These are phyloP conservation scores for Atherix ibis DNA, from an alignment of 2,888 invertebrate genomes.

Conservation along the genomic window DNA sequence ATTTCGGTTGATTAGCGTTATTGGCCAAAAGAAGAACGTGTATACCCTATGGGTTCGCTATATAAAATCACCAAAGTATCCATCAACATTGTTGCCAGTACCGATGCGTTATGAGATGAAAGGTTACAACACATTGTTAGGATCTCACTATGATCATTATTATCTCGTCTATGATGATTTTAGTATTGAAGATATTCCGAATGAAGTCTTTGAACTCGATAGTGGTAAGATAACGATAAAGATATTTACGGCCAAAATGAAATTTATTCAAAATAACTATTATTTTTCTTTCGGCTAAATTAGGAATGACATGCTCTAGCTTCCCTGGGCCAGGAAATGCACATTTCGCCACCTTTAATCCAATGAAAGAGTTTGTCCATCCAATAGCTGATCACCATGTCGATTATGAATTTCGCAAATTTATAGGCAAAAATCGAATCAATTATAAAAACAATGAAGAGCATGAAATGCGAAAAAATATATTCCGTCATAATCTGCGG, in stretches of 20 bases:
- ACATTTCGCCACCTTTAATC: constrained; percentile 74
- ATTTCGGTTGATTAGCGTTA: constrained; percentile 52
- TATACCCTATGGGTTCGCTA: constrained; percentile 79
- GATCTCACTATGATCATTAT: constrained; percentile 93
- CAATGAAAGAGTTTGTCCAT: constrained; percentile 80
- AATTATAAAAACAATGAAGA: constrained; percentile 49
- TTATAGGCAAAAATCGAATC: constrained; percentile 55
- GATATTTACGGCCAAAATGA: background rate
- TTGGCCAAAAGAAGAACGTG: constrained; percentile 69
- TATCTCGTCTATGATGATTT: constrained; percentile 64
- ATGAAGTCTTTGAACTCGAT: constrained; percentile 51
- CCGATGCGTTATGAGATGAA: constrained; percentile 83
- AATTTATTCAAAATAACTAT: background rate
- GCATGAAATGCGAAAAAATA: constrained; percentile 50
- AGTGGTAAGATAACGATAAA: constrained; percentile 33
- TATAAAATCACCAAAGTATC: constrained; percentile 40
- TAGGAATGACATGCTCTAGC: constrained; percentile 51
- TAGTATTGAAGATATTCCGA: constrained; percentile 47
- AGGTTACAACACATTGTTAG: constrained; percentile 81
- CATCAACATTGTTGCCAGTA: constrained; percentile 39
- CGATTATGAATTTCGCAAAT: constrained; percentile 52
- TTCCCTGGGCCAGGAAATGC: constrained; percentile 78
- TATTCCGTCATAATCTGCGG: constrained; percentile 76
- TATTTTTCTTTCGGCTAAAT: background rate
- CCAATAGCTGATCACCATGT: constrained; percentile 53